Evolutionary conservation across 2,888 invertebrate species (phyloP), one percentile per base, ranked within the genome.

Genomic region (Hecatera dysodea): DNA sequence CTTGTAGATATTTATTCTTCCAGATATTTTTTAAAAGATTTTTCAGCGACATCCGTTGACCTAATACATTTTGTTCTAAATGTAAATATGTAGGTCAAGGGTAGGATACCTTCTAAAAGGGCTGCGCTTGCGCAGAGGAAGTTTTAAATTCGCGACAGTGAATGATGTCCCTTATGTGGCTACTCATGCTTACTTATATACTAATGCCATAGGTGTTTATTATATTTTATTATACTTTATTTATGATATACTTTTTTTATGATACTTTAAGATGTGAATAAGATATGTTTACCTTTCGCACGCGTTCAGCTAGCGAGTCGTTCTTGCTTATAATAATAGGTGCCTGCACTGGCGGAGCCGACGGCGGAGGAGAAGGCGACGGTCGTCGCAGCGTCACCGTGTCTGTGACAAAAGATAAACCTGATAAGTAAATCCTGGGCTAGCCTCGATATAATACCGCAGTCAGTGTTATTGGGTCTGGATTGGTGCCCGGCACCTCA

Each of bases 221-320:
- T n/a, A n/a, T n/a, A n/a, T n/a, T n/a, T n/a, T n/a, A n/a, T n/a
- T n/a, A n/a, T n/a, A n/a, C n/a, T n/a, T n/a, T n/a, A n/a, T n/a
- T n/a, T n/a, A n/a, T n/a, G n/a, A n/a, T n/a, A n/a, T n/a, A n/a
- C n/a, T n/a, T n/a, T n/a, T 29, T 29, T 2, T 29, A 11, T 29
- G n/a, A 1, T 4, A 15, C 17, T 48, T 24, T 24, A 11, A 1
- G 3, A 33, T 17, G 44, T 44, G 11, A 19, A n/a, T 42, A 19
- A 22, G 12, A n/a, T 22, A 17, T 46, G 6, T 19, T 53, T 65
- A 97, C 96, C 96, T 97, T 97, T 88, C 97, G 96, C 71, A 97
- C 97, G 86, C 97, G 96, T 91, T 97, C 97, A 64, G 97, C 97
- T 84, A 97, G 94, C 85, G 97, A 97, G 93, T 97, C 97, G 85